These are phyloP conservation scores for Drosophila aff. DNA, from an alignment of 1,140 invertebrate genomes.

Conservation along the genomic window DNA sequence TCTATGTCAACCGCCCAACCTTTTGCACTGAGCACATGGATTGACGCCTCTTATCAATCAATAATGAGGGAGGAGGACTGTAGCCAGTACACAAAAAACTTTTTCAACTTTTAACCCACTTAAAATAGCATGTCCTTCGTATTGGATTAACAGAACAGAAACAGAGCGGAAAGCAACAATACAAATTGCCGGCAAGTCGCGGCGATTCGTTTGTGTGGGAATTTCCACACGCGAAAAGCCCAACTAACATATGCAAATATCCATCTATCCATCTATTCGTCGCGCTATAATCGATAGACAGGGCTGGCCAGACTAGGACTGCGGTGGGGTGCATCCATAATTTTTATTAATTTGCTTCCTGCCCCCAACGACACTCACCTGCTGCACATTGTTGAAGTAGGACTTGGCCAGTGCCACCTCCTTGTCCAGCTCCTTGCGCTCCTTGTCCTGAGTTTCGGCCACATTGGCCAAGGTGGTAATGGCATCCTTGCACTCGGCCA, in stretches of 20 bases:
- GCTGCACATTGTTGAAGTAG: conserved; percentile 88
- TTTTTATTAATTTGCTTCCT: conserved; percentile 21
- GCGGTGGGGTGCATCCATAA: neutral
- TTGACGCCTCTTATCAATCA: conserved; percentile 62
- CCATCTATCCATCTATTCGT: conserved; percentile 15
- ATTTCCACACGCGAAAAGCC: conserved; percentile 59
- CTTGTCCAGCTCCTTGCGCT: conserved; percentile 86
- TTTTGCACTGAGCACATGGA: conserved; percentile 3
- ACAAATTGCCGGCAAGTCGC: conserved; percentile 36
- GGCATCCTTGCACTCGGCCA: conserved; percentile 91
- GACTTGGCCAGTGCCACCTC: conserved; percentile 87
- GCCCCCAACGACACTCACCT: no score
- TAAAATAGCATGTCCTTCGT: conserved; percentile 82
- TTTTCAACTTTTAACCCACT: conserved; percentile 83
- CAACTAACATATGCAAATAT: conserved; percentile 55
- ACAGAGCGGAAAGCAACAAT: conserved; percentile 9
- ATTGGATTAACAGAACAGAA: conserved; percentile 61
- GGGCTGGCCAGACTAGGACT: neutral
- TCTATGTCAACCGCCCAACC: conserved; percentile 21
- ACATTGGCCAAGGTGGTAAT: conserved; percentile 90
- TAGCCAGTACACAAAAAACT: conserved; percentile 60
- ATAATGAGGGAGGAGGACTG: conserved; percentile 50
- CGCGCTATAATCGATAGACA: conserved; percentile 61
- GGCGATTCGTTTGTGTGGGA: conserved; percentile 51
- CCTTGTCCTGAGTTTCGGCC: conserved; percentile 88